Conservation (phyloP, 2,888 invertebrate genomes). For the Urechis unicinctus region DNA sequence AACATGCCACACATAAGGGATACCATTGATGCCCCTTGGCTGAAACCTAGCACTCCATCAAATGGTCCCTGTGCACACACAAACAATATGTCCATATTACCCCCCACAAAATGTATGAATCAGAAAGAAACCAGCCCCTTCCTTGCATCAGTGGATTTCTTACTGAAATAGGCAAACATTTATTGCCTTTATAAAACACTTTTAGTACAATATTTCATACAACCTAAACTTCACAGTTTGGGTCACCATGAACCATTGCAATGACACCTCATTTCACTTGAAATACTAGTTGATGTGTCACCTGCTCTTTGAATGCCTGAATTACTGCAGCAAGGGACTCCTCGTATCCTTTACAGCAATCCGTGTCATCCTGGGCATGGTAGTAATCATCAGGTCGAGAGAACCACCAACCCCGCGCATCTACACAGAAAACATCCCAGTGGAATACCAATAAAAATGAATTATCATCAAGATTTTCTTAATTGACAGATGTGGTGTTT, state of each 20-base stretch:
- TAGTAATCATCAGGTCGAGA: constrained; percentile 71
- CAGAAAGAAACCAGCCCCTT: too few relatives aligned
- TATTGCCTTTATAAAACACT: not conserved
- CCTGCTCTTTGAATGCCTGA: constrained; percentile 61
- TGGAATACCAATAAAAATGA: not conserved
- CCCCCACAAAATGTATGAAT: not conserved
- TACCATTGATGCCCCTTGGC: constrained; percentile 84
- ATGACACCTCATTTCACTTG: too few relatives aligned
- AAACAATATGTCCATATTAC: not conserved
- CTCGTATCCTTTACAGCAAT: constrained; percentile 63
- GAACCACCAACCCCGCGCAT: constrained; percentile 83
- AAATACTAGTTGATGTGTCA: not conserved
- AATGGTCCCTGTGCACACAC: constrained; percentile 65
- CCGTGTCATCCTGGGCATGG: constrained; percentile 54
- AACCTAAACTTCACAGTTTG: too few relatives aligned
- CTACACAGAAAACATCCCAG: constrained; percentile 28
- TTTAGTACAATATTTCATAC: too few relatives aligned
- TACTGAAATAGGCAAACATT: too few relatives aligned
- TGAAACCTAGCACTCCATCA: constrained; percentile 87
- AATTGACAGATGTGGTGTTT: too few relatives aligned
- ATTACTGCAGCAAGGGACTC: constrained; percentile 67
- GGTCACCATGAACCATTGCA: too few relatives aligned
- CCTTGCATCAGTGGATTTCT: too few relatives aligned
- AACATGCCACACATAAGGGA: constrained; percentile 75
- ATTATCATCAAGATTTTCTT: too few relatives aligned